Base-by-base conservation (phyloP, 2,113 vertebrate species). In the Planiliza haematocheilus region DNA sequence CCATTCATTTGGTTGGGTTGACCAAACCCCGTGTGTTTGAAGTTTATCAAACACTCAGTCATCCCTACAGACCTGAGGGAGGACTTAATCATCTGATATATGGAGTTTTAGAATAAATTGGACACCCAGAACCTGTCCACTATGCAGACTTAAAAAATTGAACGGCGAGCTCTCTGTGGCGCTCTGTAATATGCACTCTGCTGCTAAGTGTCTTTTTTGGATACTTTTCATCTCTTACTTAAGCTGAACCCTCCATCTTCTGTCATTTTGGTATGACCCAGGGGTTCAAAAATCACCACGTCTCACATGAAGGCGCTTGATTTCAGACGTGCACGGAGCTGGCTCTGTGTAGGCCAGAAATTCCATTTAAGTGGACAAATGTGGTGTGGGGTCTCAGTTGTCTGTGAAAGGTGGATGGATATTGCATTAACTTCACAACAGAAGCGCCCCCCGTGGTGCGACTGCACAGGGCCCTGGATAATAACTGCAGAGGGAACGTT, bases 1-100 rank as follows among this genome's bases (percentile, higher is more conserved):
- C 90, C 90, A 85, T 88, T 86, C 82, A 87, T 89, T 91, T 84
- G 61, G 79, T 79, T 76, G 84, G 72, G 74, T 81, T 87, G 88
- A 90, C 89, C 84, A 91, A 92, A 88, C 85, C 86, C 51, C 48
- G 53, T 20, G 74, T 86, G 86, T 87, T 89, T 91, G 70, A 92
- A 89, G 90, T 94, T 94, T 92, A 93, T 93, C 90, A 93, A 89
- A 90, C 80, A 90, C 79, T 91, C 89, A 88, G 91, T 93, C 92
- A 91, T 89, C 89, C 86, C 86, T 66, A 71, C 85, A 83, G 86
- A 85, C 88, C 74, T 48, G 66, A 73, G 66, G 84, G 76, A 82
- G 71, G 69, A 73, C 74, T 84, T 82, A 63, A 90, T 93, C 86
- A 87, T 77, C 70, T 89, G 79, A 88, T 86, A 79, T 82, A 86